Conservation (phyloP, 2,888 invertebrate species). For the Drosophila peninsularis region DNA sequence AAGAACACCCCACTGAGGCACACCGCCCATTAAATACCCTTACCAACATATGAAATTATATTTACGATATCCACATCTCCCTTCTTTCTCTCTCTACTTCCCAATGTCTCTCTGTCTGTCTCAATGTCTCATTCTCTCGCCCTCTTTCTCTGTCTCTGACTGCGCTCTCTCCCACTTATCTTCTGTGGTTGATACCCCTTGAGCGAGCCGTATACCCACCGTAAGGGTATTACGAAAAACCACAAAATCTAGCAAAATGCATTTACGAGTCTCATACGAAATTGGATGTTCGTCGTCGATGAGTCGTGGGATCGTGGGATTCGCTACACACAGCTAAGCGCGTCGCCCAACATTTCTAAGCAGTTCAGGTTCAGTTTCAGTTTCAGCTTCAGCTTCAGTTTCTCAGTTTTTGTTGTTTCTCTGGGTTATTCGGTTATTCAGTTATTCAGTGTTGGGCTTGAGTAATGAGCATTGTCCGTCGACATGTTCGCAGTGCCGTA, state of each 20-base stretch:
- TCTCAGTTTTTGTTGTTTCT: slow-evolving; percentile 23
- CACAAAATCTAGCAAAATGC: slow-evolving; percentile 38
- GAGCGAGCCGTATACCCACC: background rate
- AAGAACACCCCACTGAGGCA: background rate
- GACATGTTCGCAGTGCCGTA: too few species aligned
- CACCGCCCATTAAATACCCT: background rate
- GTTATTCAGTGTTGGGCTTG: slow-evolving; percentile 48
- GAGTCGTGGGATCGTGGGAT: slow-evolving; percentile 71
- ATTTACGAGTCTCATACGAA: slow-evolving; percentile 36
- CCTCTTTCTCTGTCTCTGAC: too few species aligned
- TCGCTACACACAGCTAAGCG: slow-evolving; percentile 28
- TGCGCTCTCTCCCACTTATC: background rate
- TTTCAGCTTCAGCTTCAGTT: too few species aligned
- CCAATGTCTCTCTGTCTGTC: too few species aligned
- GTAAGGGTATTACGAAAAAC: background rate
- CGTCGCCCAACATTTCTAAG: slow-evolving; percentile 48
- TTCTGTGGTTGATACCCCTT: background rate
- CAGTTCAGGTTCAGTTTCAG: slow-evolving; percentile 36
- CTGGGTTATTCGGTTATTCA: slow-evolving; percentile 26
- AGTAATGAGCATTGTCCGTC: slow-evolving; percentile 68
- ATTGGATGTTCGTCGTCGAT: slow-evolving; percentile 46
- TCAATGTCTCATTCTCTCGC: too few species aligned
- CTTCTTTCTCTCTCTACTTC: background rate
- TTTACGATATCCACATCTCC: background rate
- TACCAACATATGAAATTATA: background rate